phyloP scores from a whole-genome alignment of 2,888 invertebrate genomes.

The Drosophila stalkeri region DNA sequence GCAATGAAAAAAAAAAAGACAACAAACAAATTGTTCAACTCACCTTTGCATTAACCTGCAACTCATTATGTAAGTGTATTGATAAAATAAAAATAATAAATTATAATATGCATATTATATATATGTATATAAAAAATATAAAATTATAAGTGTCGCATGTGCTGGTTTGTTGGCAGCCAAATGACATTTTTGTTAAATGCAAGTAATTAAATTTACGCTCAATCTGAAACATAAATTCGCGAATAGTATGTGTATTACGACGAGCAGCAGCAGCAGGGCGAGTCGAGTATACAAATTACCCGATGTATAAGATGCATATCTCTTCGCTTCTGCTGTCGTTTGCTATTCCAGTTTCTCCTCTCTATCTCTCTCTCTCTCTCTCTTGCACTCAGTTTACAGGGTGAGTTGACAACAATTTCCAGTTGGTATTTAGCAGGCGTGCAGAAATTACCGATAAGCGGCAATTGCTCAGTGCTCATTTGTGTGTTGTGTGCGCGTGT shows the following conservation, averaged over 20 bases:
- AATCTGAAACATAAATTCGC: conserved; percentile 46
- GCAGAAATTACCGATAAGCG: conserved; percentile 53
- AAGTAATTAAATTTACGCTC: conserved; percentile 68
- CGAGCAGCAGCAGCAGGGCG: conserved; percentile 9
- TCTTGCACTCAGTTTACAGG: conserved; percentile 18
- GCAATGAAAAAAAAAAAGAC: too few species aligned
- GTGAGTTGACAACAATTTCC: conserved; percentile 37
- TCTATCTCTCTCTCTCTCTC: neutral
- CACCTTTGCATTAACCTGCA: neutral
- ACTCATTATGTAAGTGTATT: conserved; percentile 7
- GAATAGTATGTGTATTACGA: conserved; percentile 11
- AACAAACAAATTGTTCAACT: neutral
- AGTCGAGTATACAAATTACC: conserved; percentile 22
- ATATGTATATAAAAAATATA: conserved; percentile 33
- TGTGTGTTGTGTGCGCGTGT: neutral
- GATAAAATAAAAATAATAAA: conserved; percentile 19
- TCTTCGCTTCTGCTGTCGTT: neutral
- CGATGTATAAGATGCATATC: conserved; percentile 16
- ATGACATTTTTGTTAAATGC: conserved; percentile 65
- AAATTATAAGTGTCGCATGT: conserved; percentile 24
- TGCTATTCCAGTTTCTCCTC: neutral
- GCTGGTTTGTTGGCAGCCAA: conserved; percentile 19
- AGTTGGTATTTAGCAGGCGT: conserved; percentile 56
- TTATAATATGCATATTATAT: conserved; percentile 47
- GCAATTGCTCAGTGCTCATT: neutral